phyloP scores from a whole-genome alignment of 1,140 invertebrate genomes.

The Aphidius ervi region DNA sequence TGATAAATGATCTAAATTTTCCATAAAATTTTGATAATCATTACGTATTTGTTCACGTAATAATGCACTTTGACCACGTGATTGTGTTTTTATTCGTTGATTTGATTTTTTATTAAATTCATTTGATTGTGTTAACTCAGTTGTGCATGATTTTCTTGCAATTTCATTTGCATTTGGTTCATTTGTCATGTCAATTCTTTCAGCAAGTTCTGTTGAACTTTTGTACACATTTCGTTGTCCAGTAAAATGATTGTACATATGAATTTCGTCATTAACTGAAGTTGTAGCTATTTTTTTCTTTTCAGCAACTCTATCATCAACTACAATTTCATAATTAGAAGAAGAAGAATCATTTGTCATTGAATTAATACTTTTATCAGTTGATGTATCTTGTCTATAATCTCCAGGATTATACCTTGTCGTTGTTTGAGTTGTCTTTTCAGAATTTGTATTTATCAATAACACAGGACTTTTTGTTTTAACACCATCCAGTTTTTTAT shows the following conservation, averaged over 20 bases:
- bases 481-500: too few species aligned
- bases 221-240: constrained; percentile 36
- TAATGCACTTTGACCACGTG: constrained; percentile 50
- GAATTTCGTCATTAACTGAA: constrained; percentile 29
- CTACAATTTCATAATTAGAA: too few species aligned
- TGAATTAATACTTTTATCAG: too few species aligned
- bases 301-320: too few species aligned
- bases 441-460: too few species aligned
- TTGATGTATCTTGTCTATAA: too few species aligned
- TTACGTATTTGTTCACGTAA: constrained; percentile 49
- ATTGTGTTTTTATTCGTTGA: constrained; percentile 35
- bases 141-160: constrained; percentile 31
- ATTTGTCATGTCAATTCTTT: constrained; percentile 36
- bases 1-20: constrained; percentile 41
- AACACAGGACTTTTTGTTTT: too few species aligned
- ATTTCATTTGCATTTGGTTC: constrained; percentile 43
- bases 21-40: constrained; percentile 51
- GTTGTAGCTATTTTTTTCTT: too few species aligned
- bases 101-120: constrained; percentile 28
- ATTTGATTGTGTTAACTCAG: background rate
- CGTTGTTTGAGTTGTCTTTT: too few species aligned
- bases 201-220: constrained; percentile 38
- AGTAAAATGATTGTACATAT: constrained; percentile 40
- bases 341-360: too few species aligned
- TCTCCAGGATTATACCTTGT: too few species aligned